Percentiles rank a stretch among this genome's conserved stretches.
These are phyloP conservation scores for Crocidura indochinensis DNA, from an alignment of 2,797 vertebrate species.

Conservation along the genomic window DNA sequence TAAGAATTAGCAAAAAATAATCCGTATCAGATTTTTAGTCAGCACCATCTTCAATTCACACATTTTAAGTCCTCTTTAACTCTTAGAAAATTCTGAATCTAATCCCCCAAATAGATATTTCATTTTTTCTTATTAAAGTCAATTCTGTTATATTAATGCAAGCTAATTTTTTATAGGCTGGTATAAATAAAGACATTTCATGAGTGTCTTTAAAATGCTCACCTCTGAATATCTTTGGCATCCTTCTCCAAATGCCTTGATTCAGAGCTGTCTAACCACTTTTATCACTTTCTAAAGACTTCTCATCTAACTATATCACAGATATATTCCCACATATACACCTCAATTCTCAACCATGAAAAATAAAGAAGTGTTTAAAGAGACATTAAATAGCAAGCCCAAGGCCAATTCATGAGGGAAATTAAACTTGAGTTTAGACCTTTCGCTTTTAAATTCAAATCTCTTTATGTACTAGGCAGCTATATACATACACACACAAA, in stretches of 20 bases:
- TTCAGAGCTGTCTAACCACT: neutral
- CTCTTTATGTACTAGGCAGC: neutral
- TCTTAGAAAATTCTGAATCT: neutral
- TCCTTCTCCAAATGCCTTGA: neutral
- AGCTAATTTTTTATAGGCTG: neutral
- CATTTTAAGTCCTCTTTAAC: neutral
- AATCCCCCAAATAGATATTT: neutral
- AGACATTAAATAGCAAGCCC: neutral
- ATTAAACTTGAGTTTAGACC: neutral
- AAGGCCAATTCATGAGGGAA: neutral
- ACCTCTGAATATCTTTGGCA: neutral
- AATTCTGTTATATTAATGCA: neutral
- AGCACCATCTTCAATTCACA: neutral
- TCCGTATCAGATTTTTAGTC: neutral
- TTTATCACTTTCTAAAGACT: neutral
- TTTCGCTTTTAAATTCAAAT: neutral
- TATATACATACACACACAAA: too few species aligned
- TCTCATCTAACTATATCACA: too few species aligned
- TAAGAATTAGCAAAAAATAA: neutral
- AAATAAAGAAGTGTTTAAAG: neutral
- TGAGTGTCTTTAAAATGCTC: neutral
- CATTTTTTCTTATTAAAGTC: neutral
- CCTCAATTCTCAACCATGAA: neutral
- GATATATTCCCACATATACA: too few species aligned
- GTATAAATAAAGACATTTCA: too few species aligned